A percentile compares a stretch with the other conserved stretches of the same genome.
Evolutionary conservation across 1,140 invertebrate genomes (phyloP).

Genomic region (Ceratoteleas bidentatus): DNA sequence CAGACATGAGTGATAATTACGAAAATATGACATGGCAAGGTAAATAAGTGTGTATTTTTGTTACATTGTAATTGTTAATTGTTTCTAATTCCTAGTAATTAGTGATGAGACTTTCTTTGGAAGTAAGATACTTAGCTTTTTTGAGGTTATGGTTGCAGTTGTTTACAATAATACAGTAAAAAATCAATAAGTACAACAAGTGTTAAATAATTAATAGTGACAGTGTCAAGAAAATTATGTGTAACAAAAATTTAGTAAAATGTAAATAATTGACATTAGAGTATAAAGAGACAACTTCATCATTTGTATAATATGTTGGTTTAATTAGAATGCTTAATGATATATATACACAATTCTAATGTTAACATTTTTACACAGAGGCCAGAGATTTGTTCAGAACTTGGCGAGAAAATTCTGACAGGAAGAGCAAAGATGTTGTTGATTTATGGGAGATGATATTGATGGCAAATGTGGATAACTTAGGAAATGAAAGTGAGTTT

Average conservation of each 20-base stretch:
- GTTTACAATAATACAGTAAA: not conserved
- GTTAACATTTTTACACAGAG: conserved; percentile 79
- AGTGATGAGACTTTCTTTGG: not conserved
- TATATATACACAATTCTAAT: no score
- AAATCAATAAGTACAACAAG: not conserved
- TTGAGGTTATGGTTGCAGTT: not conserved
- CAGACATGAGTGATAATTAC: conserved; percentile 79
- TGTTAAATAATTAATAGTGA: not conserved
- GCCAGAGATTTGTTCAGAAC: conserved; percentile 90
- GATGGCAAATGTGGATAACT: conserved; percentile 87
- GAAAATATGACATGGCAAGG: conserved; percentile 78
- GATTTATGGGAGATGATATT: conserved; percentile 92
- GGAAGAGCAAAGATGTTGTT: conserved; percentile 93
- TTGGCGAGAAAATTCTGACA: conserved; percentile 95
- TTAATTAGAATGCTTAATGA: no score
- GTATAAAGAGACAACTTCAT: not conserved
- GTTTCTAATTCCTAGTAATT: not conserved
- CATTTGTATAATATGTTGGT: not conserved
- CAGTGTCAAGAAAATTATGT: not conserved
- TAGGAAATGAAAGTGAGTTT: conserved; percentile 94
- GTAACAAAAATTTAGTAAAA: not conserved
- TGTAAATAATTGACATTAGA: not conserved
- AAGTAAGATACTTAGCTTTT: not conserved
- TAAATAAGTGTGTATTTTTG: conserved; percentile 9
- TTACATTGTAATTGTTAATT: not conserved